Percentiles rank a stretch among this genome's conserved stretches.
These are phyloP conservation scores for Myiagra hebetior DNA, from an alignment of 2,113 vertebrate genomes.

Conservation along the genomic window DNA sequence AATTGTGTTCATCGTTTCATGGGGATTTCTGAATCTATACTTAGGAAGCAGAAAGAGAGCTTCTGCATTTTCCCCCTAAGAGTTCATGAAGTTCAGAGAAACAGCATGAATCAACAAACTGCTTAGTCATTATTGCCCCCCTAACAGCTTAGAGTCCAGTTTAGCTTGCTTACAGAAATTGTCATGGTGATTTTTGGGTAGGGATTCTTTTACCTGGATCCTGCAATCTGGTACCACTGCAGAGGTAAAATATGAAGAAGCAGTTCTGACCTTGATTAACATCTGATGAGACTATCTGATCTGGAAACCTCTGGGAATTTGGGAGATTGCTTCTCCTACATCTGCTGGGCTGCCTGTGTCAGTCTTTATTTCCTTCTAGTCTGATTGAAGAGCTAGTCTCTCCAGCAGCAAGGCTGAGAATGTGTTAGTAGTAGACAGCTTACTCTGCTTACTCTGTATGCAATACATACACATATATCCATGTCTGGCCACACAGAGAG, in stretches of 20 bases:
- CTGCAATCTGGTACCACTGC: not conserved
- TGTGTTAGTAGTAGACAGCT: not conserved
- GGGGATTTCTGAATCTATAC: not conserved
- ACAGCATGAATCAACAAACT: not conserved
- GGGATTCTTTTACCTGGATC: not conserved
- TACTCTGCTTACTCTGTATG: not conserved
- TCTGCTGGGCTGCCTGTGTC: not conserved
- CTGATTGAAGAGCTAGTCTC: not conserved
- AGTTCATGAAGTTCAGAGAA: not conserved
- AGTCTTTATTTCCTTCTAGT: not conserved
- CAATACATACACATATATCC: not conserved
- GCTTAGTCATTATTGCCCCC: not conserved
- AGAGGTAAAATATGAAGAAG: not conserved
- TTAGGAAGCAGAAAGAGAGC: not conserved
- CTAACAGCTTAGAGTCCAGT: not conserved
- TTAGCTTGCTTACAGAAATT: not conserved
- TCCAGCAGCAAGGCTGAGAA: fast-evolving
- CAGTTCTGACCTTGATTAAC: not conserved
- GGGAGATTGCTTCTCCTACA: not conserved
- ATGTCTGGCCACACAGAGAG: not conserved
- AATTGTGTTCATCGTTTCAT: not conserved
- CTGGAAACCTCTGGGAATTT: not conserved
- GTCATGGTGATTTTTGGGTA: not conserved
- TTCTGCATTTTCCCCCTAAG: not conserved
- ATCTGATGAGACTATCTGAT: not conserved